phyloP scores from a whole-genome alignment of 2,888 invertebrate genomes.

The Fragum fragum region DNA sequence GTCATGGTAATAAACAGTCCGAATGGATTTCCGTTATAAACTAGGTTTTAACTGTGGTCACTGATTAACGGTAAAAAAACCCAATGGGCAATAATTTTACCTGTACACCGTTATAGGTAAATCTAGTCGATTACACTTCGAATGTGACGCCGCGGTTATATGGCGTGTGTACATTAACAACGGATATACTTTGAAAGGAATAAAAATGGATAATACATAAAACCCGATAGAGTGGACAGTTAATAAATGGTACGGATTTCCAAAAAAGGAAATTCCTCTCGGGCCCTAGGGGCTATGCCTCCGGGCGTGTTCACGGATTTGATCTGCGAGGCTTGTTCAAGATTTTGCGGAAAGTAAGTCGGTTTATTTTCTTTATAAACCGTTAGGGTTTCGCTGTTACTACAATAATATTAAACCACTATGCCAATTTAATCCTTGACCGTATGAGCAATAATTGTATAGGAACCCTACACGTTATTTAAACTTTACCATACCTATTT shows the following conservation, averaged over 20 bases:
- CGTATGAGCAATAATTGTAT: no score
- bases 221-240: slow-evolving; percentile 38
- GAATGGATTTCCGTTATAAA: no score
- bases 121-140: slow-evolving; percentile 5
- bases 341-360: slow-evolving; percentile 67
- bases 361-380: neutral
- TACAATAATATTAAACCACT: no score
- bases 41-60: no score
- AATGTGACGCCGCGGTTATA: neutral
- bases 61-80: no score
- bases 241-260: slow-evolving; percentile 48
- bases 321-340: slow-evolving; percentile 60
- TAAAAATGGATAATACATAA: slow-evolving; percentile 34
- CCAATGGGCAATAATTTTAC: no score
- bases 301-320: slow-evolving; percentile 63
- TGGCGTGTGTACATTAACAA: slow-evolving; percentile 16
- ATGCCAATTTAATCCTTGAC: no score
- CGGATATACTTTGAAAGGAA: slow-evolving; percentile 5
- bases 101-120: no score
- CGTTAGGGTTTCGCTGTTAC: neutral
- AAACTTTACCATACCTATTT: no score
- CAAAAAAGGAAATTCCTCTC: slow-evolving; percentile 14
- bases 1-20: no score
- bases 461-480: no score
- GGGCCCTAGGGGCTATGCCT: slow-evolving; percentile 56